Evolutionary conservation across 2,113 vertebrate genomes (phyloP).

Genomic region (Neopipo cinnamomea): DNA sequence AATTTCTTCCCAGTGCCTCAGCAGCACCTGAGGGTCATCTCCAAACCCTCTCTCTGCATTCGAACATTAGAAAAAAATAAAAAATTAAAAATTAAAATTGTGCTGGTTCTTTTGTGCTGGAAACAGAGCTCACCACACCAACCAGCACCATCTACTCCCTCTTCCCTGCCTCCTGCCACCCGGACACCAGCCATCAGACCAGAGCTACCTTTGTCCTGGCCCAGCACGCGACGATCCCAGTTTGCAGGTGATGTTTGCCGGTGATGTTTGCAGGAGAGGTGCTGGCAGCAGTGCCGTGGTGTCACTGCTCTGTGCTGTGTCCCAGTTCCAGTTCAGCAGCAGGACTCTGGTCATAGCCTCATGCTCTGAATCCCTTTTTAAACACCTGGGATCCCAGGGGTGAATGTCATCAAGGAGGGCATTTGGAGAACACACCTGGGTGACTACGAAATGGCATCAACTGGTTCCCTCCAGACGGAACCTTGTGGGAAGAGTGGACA

Average conservation of each 20-base stretch:
- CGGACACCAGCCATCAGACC: fast-evolving
- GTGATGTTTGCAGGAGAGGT: background rate
- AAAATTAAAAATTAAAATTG: background rate
- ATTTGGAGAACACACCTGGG: background rate
- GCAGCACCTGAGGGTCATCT: background rate
- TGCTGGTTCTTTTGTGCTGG: background rate
- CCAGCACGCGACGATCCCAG: fast-evolving
- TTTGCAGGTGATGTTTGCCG: background rate
- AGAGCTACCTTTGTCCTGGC: background rate
- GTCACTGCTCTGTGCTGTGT: background rate
- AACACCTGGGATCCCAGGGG: background rate
- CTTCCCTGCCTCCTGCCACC: background rate
- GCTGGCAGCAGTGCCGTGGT: background rate
- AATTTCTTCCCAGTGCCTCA: background rate
- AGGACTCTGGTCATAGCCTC: background rate
- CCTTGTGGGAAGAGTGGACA: background rate
- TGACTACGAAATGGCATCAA: background rate
- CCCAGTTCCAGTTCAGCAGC: background rate
- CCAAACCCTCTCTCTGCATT: background rate
- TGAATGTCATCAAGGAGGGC: background rate
- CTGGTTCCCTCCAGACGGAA: background rate
- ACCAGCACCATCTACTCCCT: background rate
- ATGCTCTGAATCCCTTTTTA: fast-evolving
- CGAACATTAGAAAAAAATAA: background rate
- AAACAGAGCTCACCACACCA: background rate